A percentile compares a stretch with the other conserved stretches of the same genome.
Evolutionary conservation across 2,113 vertebrate genomes (phyloP).

Genomic region (Irena cyanogastra): DNA sequence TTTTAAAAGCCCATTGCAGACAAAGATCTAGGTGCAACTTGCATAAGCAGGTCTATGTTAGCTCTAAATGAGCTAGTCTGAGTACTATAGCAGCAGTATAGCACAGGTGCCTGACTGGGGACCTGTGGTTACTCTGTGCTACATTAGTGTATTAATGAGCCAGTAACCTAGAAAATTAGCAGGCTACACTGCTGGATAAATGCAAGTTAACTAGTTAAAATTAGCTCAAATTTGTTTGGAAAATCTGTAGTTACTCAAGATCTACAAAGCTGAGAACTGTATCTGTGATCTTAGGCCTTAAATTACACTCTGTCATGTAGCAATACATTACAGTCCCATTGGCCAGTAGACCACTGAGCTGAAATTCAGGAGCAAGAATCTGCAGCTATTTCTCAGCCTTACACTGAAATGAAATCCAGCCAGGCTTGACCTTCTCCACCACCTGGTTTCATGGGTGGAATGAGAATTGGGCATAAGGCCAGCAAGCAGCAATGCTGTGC

Average conservation of each 20-base stretch:
- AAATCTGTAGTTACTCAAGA: background rate
- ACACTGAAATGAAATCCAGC: background rate
- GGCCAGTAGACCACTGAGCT: background rate
- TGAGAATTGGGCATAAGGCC: background rate
- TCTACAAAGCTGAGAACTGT: background rate
- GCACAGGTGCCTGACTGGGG: no score
- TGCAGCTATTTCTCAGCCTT: background rate
- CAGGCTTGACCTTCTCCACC: background rate
- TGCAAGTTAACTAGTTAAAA: background rate
- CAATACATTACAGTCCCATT: background rate
- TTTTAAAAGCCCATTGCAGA: background rate
- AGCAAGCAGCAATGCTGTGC: background rate
- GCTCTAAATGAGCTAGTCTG: background rate
- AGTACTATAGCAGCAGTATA: background rate
- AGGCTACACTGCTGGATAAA: background rate
- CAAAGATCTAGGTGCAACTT: background rate
- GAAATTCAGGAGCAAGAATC: background rate
- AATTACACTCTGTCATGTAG: background rate
- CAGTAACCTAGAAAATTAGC: conserved; percentile 1
- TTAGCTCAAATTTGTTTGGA: background rate
- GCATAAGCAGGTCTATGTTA: background rate
- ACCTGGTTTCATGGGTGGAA: background rate
- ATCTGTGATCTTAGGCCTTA: background rate
- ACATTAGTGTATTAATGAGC: background rate
- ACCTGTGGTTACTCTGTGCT: background rate